Base-by-base conservation (phyloP, 1,140 invertebrate species). In the Leptopilina clavipes region DNA sequence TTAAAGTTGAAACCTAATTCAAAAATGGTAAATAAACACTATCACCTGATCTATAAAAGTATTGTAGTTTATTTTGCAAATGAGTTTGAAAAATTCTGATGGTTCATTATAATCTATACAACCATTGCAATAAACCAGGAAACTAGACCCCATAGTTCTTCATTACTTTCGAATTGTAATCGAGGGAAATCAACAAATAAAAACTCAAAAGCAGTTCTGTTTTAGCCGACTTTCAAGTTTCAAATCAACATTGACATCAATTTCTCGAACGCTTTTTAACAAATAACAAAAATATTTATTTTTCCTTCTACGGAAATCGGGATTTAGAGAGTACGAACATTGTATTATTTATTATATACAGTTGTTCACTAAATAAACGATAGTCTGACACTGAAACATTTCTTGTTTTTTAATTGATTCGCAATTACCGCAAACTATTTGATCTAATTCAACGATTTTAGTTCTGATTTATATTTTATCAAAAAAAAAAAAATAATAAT, bases 311-410 rank as follows among this genome's bases (percentile, higher is more conserved):
- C 3, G 14, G 11, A 59, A 59, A 31, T 31, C 11, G 10, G 8
- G 59, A 31, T 31, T 31, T n/a, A 14, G 22, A 65, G 59, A 65
- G 7, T 65, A 22, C 6, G 12, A n/a, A 2, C 14, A 65, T 12
- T 31, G 14, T 3, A 31, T 14, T 65, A 37, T 65, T 65, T 65
- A 65, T 65, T 65, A 65, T 12, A 31, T 31, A 31, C 5, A n/a
- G 25, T 31, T 65, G 59, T 14, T 37, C 12, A 65, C 25, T 31
- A 37, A 65, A 65, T 65, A 65, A 65, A 65, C 59, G 22, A 65
- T 65, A 65, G 25, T 37, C 59, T 65, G 59, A 65, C 59, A 65
- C 59, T 65, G 59, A 65, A 65, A 65, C 59, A n/a, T 12, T 31
- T 65, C 59, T 37, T 65, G 25, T 65, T 31, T 31, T 65, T 31